A percentile compares a stretch with the other conserved stretches of the same genome.
Conservation (phyloP, 2,888 invertebrate genomes). For the Epinotia brunnichana region DNA sequence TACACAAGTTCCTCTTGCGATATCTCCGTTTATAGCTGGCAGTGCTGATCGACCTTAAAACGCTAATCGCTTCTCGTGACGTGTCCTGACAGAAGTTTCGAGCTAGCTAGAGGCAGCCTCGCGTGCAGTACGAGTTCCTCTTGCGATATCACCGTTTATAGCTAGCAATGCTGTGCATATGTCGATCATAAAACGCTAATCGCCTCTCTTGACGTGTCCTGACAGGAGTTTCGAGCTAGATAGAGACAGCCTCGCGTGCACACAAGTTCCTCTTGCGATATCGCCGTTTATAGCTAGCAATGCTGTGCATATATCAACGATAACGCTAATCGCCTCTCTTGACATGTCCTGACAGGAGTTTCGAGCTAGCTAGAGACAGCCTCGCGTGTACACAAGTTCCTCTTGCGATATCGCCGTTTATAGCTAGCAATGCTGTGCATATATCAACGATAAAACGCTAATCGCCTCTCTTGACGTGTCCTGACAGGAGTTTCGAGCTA, state of each 20-base stretch:
- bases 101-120: slow-evolving; percentile 24
- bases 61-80: slow-evolving; percentile 6
- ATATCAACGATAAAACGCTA: too few relatives aligned
- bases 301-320: too few relatives aligned
- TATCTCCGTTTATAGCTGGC: neutral
- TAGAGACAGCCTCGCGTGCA: slow-evolving; percentile 20
- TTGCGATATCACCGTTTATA: slow-evolving; percentile 2
- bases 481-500: slow-evolving; percentile 25
- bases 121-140: slow-evolving; percentile 27
- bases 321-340: slow-evolving; percentile 5
- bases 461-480: slow-evolving; percentile 12
- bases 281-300: neutral
- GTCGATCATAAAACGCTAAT: slow-evolving; percentile 10
- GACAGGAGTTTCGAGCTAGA: slow-evolving; percentile 25
- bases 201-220: slow-evolving; percentile 14
- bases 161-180: too few relatives aligned
- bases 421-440: neutral
- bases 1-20: slow-evolving; percentile 23
- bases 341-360: slow-evolving; percentile 22
- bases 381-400: slow-evolving; percentile 25
- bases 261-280: slow-evolving; percentile 26
- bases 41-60: too few relatives aligned
- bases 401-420: slow-evolving; percentile 8
- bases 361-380: slow-evolving; percentile 24
- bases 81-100: slow-evolving; percentile 26